These are phyloP conservation scores for Trichomycterus rosablanca DNA, from an alignment of 2,113 vertebrate genomes.

Conservation along the genomic window DNA sequence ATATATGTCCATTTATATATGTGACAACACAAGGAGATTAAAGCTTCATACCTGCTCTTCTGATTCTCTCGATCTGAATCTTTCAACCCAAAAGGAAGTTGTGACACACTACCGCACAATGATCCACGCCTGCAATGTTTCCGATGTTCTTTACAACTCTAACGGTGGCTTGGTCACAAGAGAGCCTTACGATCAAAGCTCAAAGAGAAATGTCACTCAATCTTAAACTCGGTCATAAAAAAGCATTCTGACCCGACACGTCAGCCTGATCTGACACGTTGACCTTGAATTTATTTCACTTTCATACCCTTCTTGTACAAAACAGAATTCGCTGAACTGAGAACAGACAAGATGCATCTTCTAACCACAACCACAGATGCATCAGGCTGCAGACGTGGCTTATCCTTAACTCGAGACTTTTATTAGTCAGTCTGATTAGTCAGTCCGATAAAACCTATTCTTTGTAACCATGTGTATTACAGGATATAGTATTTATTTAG, in stretches of 20 bases:
- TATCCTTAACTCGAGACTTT: conserved; percentile 18
- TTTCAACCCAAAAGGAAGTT: conserved; percentile 66
- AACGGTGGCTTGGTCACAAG: conserved; percentile 14
- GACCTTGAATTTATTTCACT: neutral
- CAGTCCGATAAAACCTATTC: neutral
- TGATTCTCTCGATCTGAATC: conserved; percentile 48
- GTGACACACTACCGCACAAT: conserved; percentile 52
- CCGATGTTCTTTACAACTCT: conserved; percentile 44
- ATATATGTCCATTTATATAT: no score
- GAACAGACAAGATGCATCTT: neutral
- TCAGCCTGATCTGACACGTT: conserved; percentile 8
- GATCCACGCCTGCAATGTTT: conserved; percentile 44
- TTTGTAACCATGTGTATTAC: neutral
- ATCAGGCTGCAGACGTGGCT: conserved; percentile 16
- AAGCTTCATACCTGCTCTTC: conserved; percentile 56
- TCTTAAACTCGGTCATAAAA: conserved; percentile 4
- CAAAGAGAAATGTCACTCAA: conserved; percentile 11
- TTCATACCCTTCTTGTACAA: conserved; percentile 19
- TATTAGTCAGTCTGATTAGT: conserved; percentile 10
- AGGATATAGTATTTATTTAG: no score
- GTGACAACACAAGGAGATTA: no score
- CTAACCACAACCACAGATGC: conserved; percentile 40
- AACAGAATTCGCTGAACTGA: conserved; percentile 7
- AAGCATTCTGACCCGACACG: neutral
- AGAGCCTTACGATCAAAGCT: conserved; percentile 13